Conservation (phyloP, 2,888 invertebrate species). For the Agrilus mali region DNA sequence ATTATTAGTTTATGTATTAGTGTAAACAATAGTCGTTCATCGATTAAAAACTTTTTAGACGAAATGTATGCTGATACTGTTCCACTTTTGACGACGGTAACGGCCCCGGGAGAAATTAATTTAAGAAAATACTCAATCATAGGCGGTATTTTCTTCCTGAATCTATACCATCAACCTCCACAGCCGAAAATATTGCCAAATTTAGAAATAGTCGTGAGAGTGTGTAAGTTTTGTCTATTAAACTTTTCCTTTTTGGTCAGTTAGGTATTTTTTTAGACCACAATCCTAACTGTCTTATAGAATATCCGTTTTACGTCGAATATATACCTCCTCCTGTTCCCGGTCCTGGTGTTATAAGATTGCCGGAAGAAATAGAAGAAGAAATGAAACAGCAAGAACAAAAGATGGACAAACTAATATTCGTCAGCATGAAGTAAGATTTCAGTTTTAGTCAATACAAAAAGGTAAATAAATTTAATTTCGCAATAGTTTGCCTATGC, state of each 20-base stretch:
- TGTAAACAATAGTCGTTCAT: too few relatives aligned
- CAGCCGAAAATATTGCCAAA: slow-evolving; percentile 51
- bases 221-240: slow-evolving; percentile 35
- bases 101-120: slow-evolving; percentile 51
- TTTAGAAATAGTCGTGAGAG: slow-evolving; percentile 37
- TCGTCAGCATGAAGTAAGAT: slow-evolving; percentile 54
- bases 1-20: neutral
- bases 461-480: slow-evolving; percentile 47
- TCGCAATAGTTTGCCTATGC: slow-evolving; percentile 22
- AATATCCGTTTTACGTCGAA: slow-evolving; percentile 48
- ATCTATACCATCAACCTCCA: slow-evolving; percentile 63
- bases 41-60: slow-evolving; percentile 32
- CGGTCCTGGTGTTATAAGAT: slow-evolving; percentile 50
- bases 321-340: slow-evolving; percentile 61
- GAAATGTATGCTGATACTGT: slow-evolving; percentile 33
- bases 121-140: slow-evolving; percentile 61
- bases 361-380: slow-evolving; percentile 70
- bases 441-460: slow-evolving; percentile 7
- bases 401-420: slow-evolving; percentile 59
- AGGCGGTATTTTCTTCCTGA: slow-evolving; percentile 63
- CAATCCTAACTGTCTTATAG: slow-evolving; percentile 43
- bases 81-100: slow-evolving; percentile 28
- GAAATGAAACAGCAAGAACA: slow-evolving; percentile 62
- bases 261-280: slow-evolving; percentile 13
- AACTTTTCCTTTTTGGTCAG: neutral